Base-by-base conservation (phyloP, 1,140 invertebrate species). In the Cyphomyrmex costatus region DNA sequence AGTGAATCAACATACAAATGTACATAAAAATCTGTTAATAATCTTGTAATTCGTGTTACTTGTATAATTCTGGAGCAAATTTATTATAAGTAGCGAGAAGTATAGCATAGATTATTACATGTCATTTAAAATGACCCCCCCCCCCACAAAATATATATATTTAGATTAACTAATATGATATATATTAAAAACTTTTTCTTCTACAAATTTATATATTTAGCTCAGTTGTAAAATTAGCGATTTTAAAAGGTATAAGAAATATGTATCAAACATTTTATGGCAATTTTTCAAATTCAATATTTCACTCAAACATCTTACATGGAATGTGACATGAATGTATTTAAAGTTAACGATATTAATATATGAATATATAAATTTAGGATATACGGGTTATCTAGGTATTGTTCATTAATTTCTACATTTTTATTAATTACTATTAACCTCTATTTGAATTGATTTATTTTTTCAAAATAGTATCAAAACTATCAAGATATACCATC, bases 11-110 rank as follows among this genome's bases (percentile, higher is more conserved):
- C 73, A 53, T 84, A 66, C 60, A 51, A 30, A 56, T 56, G 36
- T 51, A 76, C n/a, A 24, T 51, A 61, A 58, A 86, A 86, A 82
- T 86, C 30, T 49, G 71, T 30, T 63, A 70, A 53, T 51, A 36
- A 10, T 51, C 1, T 36, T 24, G n/a, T 49, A 53, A 68, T 5
- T 16, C 30, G 4, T 36, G 30, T 8, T 6, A 65, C 7, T 78
- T 65, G 27, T 65, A 63, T 46, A 63, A 14, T 14, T 63, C 19
- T 63, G 2, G 10, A 53, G 14, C 14, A 33, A 51, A 79, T 79
- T 68, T 36, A 33, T 66, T 14, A 49, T 66, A 42, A 42, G 33
- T 46, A 21, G 4, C 10, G 3, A 42, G 1, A 42, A 6, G 36
- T 30, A 63, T 63, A 12, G 8, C 5, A 12, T 51, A 27, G 12